Evolutionary conservation across 2,797 vertebrate genomes (phyloP), one percentile per base, ranked within the genome.

Genomic region (Melanotaenia boesemani): DNA sequence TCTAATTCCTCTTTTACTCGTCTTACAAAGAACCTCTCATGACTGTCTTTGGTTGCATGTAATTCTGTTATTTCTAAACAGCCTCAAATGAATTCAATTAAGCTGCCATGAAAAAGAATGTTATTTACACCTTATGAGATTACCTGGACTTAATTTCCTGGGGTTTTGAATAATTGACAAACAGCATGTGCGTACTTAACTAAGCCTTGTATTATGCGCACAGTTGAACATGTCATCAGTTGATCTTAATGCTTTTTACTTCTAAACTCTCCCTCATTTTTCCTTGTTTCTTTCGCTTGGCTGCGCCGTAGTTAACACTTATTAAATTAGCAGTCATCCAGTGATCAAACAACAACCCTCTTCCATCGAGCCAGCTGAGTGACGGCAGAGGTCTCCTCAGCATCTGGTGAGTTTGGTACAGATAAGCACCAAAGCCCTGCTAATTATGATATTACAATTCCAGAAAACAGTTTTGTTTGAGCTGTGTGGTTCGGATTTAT

Each of bases 81-180:
- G 78, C 68, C 74, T 84, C 73, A 88, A 88, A 91, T 85, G 74
- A 88, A 91, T 91, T 91, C 72, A 89, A 91, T 91, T 91, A 89
- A 86, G 84, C 88, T 89, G 85, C 86, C 83, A 89, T 79, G 70
- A 86, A 86, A 90, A 87, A 88, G 69, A 91, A 89, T 87, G 85
- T 89, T 91, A 91, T 92, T 93, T 90, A 93, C 89, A 91, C 87
- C 81, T 91, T 81, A 89, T 85, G 86, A 89, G 87, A 92, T 91
- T 92, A 93, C 90, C 90, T 92, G 87, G 88, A 87, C 91, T 91
- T 91, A 83, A 89, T 90, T 92, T 93, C 89, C 92, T 77, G 88
- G 80, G 87, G 86, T 90, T 92, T 91, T 89, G 82, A 89, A 91
- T 92, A 93, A 92, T 88, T 92, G 91, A 93, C 90, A 93, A 93